Percentiles rank a stretch among this genome's conserved stretches.
phyloP scores from a whole-genome alignment of 2,888 invertebrate species.

The Nineta flava region DNA sequence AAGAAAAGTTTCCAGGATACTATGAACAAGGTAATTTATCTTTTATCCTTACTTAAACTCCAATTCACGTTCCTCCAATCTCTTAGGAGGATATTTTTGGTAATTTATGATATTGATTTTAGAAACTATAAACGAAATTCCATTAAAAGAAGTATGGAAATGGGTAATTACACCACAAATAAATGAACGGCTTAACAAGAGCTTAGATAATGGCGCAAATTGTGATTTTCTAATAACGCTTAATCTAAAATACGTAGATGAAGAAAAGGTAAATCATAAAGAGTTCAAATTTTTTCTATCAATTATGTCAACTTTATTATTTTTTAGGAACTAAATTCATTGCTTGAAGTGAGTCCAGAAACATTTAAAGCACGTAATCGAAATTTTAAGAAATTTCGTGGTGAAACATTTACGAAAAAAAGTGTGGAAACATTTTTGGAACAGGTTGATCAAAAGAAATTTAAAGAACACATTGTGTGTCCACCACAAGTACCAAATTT shows the following conservation, averaged over 20 bases:
- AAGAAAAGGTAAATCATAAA: conserved; percentile 25
- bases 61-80: not conserved
- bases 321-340: conserved; percentile 28
- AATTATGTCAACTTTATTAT: too few species aligned
- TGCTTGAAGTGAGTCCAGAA: conserved; percentile 30
- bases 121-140: conserved; percentile 23
- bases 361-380: conserved; percentile 27
- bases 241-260: conserved; percentile 37
- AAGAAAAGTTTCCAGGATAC: conserved; percentile 34
- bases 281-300: too few species aligned
- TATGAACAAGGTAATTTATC: conserved; percentile 27
- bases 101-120: too few species aligned
- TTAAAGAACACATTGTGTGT: conserved; percentile 32
- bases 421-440: conserved; percentile 39
- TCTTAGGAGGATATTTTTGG: conserved; percentile 7
- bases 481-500: conserved; percentile 33
- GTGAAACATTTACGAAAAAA: conserved; percentile 46
- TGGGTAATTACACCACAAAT: conserved; percentile 46
- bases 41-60: conserved; percentile 9
- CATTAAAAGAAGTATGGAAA: conserved; percentile 70
- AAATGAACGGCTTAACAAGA: conserved; percentile 34
- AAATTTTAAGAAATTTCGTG: conserved; percentile 27
- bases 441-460: conserved; percentile 30
- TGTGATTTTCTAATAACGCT: conserved; percentile 44
- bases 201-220: conserved; percentile 37